A percentile compares a stretch with the other conserved stretches of the same genome.
phyloP scores from a whole-genome alignment of 2,888 invertebrate genomes.

The Drymonia ruficornis region DNA sequence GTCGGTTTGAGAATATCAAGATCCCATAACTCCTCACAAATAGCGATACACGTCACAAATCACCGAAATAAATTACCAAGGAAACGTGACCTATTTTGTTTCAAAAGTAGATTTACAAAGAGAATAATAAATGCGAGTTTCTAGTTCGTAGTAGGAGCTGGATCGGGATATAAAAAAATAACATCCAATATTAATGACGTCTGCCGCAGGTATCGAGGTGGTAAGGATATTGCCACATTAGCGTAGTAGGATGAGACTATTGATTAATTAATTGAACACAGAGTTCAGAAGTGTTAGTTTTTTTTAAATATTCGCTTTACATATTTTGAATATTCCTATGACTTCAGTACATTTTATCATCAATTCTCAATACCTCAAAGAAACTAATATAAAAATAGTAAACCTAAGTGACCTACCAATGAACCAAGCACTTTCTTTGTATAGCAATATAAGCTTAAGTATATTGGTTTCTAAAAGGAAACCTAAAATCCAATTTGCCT shows the following conservation, averaged over 20 bases:
- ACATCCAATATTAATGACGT: slow-evolving; percentile 45
- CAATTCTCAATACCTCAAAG: no score
- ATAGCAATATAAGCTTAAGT: no score
- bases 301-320: no score
- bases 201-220: slow-evolving; percentile 19
- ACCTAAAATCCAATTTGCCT: no score
- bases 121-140: slow-evolving; percentile 29
- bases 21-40: neutral
- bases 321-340: no score
- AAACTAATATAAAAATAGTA: no score
- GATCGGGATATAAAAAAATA: slow-evolving; percentile 27
- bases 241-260: neutral
- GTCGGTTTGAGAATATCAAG: no score
- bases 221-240: slow-evolving; percentile 9
- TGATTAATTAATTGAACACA: neutral
- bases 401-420: no score
- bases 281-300: no score
- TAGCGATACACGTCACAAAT: slow-evolving; percentile 13
- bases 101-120: slow-evolving; percentile 23
- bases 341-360: no score
- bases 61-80: slow-evolving; percentile 18
- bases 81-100: slow-evolving; percentile 23
- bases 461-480: no score
- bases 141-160: slow-evolving; percentile 21
- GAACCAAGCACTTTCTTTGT: no score